Conservation (phyloP, 2,797 vertebrate species). For the Peromyscus nudipes region DNA sequence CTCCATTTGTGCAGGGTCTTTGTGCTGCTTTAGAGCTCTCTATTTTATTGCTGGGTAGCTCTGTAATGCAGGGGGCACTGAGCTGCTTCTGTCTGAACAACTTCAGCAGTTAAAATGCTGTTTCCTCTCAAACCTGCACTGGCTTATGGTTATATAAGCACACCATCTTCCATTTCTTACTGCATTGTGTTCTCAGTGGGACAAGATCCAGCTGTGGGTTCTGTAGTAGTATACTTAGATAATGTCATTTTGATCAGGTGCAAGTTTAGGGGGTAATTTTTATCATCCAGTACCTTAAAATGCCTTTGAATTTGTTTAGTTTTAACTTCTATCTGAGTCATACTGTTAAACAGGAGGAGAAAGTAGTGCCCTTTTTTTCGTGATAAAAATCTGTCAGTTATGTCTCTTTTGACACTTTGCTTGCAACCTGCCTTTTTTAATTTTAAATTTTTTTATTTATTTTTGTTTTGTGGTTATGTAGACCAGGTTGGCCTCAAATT, state of each 20-base stretch:
- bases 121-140: not conserved
- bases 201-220: slow-evolving; percentile 20
- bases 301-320: slow-evolving; percentile 63
- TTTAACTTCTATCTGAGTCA: slow-evolving; percentile 19
- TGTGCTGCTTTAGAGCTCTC: not conserved
- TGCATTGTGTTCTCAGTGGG: slow-evolving; percentile 5
- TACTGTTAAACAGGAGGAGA: slow-evolving; percentile 33
- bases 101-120: slow-evolving; percentile 20
- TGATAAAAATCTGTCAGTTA: slow-evolving; percentile 21
- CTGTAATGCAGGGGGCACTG: not conserved
- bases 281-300: slow-evolving; percentile 41
- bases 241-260: slow-evolving; percentile 59
- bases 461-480: not conserved
- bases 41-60: not conserved
- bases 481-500: not conserved
- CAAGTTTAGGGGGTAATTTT: slow-evolving; percentile 4
- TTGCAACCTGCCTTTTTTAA: not conserved
- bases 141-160: not conserved
- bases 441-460: not conserved
- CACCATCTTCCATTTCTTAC: slow-evolving; percentile 17
- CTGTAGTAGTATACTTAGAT: not conserved
- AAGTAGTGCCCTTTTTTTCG: slow-evolving; percentile 25
- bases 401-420: slow-evolving; percentile 47
- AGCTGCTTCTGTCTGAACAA: not conserved
- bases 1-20: not conserved